Conservation (phyloP, 2,888 invertebrate genomes). For the Drosophila paramelanica region DNA sequence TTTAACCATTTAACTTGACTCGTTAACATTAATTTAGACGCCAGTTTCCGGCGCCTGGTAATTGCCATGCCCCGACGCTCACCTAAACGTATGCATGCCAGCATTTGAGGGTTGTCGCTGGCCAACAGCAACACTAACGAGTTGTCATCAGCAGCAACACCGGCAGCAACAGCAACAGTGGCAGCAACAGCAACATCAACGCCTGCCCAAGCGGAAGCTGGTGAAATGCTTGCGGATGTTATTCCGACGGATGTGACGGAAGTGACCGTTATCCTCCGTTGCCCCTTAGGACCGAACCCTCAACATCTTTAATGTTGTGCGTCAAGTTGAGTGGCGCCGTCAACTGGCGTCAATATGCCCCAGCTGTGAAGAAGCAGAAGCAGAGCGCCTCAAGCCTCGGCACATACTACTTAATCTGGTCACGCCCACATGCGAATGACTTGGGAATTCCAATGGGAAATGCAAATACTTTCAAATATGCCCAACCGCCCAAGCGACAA, state of each 20-base stretch:
- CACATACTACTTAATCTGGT: conserved; percentile 29
- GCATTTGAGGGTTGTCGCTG: conserved; percentile 31
- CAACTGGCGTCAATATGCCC: conserved; percentile 7
- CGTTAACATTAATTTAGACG: conserved; percentile 69
- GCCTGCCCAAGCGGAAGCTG: conserved; percentile 53
- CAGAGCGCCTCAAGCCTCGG: conserved; percentile 1
- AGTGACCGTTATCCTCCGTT: conserved; percentile 41
- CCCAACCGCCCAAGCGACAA: conserved; percentile 13
- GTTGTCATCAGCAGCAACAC: conserved; percentile 52
- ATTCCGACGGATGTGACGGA: conserved; percentile 61
- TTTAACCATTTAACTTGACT: conserved; percentile 67
- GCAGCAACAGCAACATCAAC: conserved; percentile 20
- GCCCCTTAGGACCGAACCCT: not conserved
- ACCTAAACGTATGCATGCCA: conserved; percentile 2
- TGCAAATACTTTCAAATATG: conserved; percentile 48
- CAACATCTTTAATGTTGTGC: conserved; percentile 9
- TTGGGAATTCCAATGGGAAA: conserved; percentile 37
- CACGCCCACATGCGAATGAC: conserved; percentile 28
- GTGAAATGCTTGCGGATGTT: conserved; percentile 66
- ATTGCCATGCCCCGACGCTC: conserved; percentile 36
- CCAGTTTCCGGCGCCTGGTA: conserved; percentile 52
- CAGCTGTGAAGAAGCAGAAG: not conserved
- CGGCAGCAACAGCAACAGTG: conserved; percentile 8
- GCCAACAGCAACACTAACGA: conserved; percentile 55
- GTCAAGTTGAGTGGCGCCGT: conserved; percentile 25